Percentiles rank a stretch among this genome's conserved stretches.
Conservation (phyloP, 64 coral and sea anemone species). For the Anthopleura sola region DNA sequence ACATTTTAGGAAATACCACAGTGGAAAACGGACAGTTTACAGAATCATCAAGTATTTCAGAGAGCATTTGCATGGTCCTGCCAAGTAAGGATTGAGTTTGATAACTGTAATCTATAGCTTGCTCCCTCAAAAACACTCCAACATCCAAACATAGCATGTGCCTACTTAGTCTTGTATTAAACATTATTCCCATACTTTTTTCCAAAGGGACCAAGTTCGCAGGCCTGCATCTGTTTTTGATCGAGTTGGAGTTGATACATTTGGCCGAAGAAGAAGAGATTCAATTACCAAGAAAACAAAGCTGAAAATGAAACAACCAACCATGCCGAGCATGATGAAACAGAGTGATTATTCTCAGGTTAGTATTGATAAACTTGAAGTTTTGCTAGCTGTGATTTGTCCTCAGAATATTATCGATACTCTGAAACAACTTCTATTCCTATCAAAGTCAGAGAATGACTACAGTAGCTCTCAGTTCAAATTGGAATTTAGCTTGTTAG, state of each 20-base stretch:
- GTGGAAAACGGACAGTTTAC: slow-evolving; percentile 75
- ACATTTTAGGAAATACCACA: slow-evolving; percentile 50
- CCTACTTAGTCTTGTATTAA: no score
- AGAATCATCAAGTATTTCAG: slow-evolving; percentile 70
- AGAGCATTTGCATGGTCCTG: slow-evolving; percentile 70
- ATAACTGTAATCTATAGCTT: not conserved
- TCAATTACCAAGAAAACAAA: slow-evolving; percentile 94
- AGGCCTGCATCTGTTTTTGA: slow-evolving; percentile 96
- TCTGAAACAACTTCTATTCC: no score
- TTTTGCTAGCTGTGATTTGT: no score
- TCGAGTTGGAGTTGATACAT: slow-evolving; percentile 80
- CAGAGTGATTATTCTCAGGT: slow-evolving; percentile 91
- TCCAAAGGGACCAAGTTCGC: slow-evolving; percentile 68
- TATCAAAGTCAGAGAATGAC: no score
- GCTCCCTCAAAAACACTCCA: not conserved
- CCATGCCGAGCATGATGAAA: slow-evolving; percentile 68
- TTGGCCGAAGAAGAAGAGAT: slow-evolving; percentile 69
- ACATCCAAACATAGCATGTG: not conserved
- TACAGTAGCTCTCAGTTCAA: no score
- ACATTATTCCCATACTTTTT: not conserved
- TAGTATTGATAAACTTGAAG: not conserved
- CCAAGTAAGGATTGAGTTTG: slow-evolving; percentile 51
- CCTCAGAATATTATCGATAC: no score
- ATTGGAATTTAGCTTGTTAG: no score
- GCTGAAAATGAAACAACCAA: slow-evolving; percentile 91